A percentile compares a stretch with the other conserved stretches of the same genome.
Evolutionary conservation across 2,113 vertebrate species (phyloP).

Genomic region (Gasterosteus nipponicus): DNA sequence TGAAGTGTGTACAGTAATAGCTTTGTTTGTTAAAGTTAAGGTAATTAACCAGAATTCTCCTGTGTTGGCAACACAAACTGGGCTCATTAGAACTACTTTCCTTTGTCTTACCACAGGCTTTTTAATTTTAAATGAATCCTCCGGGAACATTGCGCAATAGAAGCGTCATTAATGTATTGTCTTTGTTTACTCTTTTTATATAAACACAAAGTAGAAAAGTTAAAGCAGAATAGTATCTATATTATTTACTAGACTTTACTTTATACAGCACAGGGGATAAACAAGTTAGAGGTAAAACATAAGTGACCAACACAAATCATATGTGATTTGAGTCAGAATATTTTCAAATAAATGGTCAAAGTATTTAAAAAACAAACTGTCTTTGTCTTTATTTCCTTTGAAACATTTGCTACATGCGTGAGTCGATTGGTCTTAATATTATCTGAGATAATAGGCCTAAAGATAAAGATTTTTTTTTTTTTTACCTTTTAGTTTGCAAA

Average conservation of each 20-base stretch:
- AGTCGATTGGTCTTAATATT: too few relatives aligned
- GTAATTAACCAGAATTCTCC: constrained; percentile 2
- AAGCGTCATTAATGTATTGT: background rate
- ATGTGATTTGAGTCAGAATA: background rate
- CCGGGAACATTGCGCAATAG: constrained; percentile 5
- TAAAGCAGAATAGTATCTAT: background rate
- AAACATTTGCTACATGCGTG: too few relatives aligned
- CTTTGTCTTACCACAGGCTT: background rate
- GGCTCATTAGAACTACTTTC: constrained; percentile 6
- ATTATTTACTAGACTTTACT: background rate
- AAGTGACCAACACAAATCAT: background rate
- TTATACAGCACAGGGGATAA: background rate
- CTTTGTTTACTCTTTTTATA: background rate
- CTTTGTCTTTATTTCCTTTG: too few relatives aligned
- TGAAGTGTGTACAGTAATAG: background rate
- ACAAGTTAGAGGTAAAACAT: background rate
- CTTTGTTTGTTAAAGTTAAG: background rate
- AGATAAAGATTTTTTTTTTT: too few relatives aligned
- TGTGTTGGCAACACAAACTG: background rate
- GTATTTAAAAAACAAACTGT: too few relatives aligned
- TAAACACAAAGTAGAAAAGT: background rate
- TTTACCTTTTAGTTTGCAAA: too few relatives aligned
- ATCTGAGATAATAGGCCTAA: too few relatives aligned
- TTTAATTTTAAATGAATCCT: constrained; percentile 9
- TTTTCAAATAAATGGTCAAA: too few relatives aligned